Evolutionary conservation across 2,797 vertebrate genomes (phyloP).

Genomic region (Microhierax caerulescens): DNA sequence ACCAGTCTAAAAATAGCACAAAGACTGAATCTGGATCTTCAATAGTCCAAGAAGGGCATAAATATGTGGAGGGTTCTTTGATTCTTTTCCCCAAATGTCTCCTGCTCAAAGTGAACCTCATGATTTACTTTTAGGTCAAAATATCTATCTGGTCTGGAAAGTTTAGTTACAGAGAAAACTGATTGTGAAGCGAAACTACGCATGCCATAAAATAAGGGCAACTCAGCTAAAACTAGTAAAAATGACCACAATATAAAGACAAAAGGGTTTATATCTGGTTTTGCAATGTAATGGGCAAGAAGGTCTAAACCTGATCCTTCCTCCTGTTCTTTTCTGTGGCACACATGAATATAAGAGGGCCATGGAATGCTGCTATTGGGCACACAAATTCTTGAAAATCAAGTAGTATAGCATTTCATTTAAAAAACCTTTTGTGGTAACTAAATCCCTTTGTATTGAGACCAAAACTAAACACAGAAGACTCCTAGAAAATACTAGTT

Average conservation of each 20-base stretch:
- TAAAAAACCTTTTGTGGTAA: not conserved
- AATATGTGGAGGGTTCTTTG: not conserved
- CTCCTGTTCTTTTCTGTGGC: not conserved
- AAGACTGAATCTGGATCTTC: not conserved
- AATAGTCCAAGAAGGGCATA: not conserved
- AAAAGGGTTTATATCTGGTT: not conserved
- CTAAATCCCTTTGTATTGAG: not conserved
- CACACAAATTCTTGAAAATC: not conserved
- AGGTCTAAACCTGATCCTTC: not conserved
- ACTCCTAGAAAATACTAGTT: not conserved
- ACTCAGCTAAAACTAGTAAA: not conserved
- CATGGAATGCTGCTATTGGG: not conserved
- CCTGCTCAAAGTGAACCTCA: not conserved
- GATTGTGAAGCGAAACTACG: not conserved
- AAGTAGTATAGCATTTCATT: not conserved
- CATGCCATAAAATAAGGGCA: not conserved
- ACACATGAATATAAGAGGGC: not conserved
- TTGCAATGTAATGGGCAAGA: not conserved
- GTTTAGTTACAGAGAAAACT: not conserved
- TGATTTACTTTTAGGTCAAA: not conserved
- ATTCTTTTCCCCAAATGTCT: not conserved
- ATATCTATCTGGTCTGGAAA: not conserved
- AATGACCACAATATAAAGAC: not conserved
- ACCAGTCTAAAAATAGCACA: not conserved
- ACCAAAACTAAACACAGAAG: not conserved